These are phyloP conservation scores for Helogale parvula DNA, from an alignment of 2,113 vertebrate species.

Conservation along the genomic window DNA sequence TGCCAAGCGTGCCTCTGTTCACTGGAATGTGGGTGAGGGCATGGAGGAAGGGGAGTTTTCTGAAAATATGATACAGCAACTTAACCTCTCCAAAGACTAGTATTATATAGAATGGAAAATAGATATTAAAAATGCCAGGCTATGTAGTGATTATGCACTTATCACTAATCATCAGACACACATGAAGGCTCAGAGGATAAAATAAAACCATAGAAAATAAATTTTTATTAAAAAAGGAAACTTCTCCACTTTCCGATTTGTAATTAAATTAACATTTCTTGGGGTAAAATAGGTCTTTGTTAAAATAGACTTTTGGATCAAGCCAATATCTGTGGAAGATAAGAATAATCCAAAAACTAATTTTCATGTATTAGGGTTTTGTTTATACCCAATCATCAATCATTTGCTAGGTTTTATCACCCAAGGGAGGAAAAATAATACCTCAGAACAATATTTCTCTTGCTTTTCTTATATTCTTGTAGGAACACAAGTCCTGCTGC, in stretches of 20 bases:
- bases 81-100: not conserved
- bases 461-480: not conserved
- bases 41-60: too few relatives aligned
- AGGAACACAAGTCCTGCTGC: not conserved
- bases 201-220: conserved; percentile 9
- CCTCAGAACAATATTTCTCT: not conserved
- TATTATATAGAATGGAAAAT: not conserved
- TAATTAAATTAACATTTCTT: not conserved
- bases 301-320: conserved; percentile 3
- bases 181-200: not conserved
- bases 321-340: not conserved
- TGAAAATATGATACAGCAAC: not conserved
- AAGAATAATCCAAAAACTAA: conserved; percentile 1
- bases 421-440: not conserved
- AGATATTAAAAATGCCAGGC: not conserved
- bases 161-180: not conserved
- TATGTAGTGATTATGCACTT: not conserved
- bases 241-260: not conserved
- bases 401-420: not conserved
- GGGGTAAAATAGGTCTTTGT: not conserved
- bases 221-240: not conserved
- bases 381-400: not conserved
- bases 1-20: too few relatives aligned
- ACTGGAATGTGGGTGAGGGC: too few relatives aligned
- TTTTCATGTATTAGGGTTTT: conserved; percentile 6